Conservation (phyloP, 2,888 invertebrate species). For the Lysandra coridon region DNA sequence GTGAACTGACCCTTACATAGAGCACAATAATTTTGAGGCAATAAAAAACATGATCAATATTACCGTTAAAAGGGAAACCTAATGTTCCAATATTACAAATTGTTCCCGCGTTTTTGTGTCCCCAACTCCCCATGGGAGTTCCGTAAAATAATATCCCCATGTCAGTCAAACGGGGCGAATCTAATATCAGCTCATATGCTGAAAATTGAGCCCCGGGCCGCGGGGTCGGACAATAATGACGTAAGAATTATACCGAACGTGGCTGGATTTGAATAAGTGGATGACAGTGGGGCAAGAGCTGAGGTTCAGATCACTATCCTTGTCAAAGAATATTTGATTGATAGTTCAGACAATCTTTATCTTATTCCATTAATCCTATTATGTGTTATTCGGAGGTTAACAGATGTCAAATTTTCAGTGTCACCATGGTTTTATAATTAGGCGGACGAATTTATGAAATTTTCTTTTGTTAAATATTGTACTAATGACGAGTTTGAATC, state of each 20-base stretch:
- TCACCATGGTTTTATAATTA: too few relatives aligned
- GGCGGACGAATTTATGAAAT: too few relatives aligned
- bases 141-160: conserved; percentile 3
- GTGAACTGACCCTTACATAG: not conserved
- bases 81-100: conserved; percentile 10
- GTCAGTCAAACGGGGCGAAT: conserved; percentile 3
- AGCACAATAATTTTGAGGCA: not conserved
- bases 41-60: not conserved
- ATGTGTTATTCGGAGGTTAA: too few relatives aligned
- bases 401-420: too few relatives aligned
- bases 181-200: conserved; percentile 27
- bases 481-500: too few relatives aligned
- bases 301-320: not conserved
- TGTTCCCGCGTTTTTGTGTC: not conserved
- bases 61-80: not conserved
- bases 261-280: not conserved
- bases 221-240: not conserved
- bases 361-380: too few relatives aligned
- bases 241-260: not conserved
- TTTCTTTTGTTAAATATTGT: too few relatives aligned
- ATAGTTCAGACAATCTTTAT: too few relatives aligned
- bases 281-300: not conserved
- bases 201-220: not conserved
- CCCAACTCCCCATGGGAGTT: not conserved
- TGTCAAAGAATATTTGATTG: not conserved